Base-by-base conservation (phyloP, 2,888 invertebrate species). In the Monochamus alternatus region DNA sequence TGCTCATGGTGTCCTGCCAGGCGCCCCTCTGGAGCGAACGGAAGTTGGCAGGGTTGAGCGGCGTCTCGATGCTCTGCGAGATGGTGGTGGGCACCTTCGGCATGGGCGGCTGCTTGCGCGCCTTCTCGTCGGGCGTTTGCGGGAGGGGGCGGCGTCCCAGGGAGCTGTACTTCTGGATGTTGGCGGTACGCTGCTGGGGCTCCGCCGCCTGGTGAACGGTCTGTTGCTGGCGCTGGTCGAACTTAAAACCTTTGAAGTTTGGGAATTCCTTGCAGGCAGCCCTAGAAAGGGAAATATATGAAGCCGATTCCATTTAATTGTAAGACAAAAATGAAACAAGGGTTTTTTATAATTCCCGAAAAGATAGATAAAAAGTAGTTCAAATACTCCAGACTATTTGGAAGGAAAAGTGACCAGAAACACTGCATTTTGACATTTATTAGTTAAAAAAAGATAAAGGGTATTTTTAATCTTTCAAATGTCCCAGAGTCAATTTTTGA, bases 191-290 rank as follows among this genome's bases (percentile, higher is more conserved):
- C 73, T 85, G 83, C 30, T 78, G 64, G 47, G 47, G 47, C 31
- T 82, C 82, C 47, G 74, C 74, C 14, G 73, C 75, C 31, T 81
- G 78, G n/a, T 74, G 73, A 73, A 65, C 67, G 75, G 88, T 87
- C 22, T 77, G 80, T 75, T 87, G 87, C 78, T 88, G 89, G 87
- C 90, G 91, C 91, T 91, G 90, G 91, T 90, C 90, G 78, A 89
- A 89, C 87, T 89, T 89, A 86, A 89, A 88, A 85, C 88, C 87
- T 87, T 88, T 89, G 81, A 89, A 89, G 87, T 89, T 89, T 89
- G 89, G 89, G 89, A 89, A 89, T 84, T 89, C 89, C 86, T 88
- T 89, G 89, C 89, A 89, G 89, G 89, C 91, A 91, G 90, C 85
- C 89, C 89, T 89, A 63, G 52, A 76, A 65, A 63, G 66, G 3